phyloP scores from a whole-genome alignment of 1,140 invertebrate species.

The Andricus grossulariae region DNA sequence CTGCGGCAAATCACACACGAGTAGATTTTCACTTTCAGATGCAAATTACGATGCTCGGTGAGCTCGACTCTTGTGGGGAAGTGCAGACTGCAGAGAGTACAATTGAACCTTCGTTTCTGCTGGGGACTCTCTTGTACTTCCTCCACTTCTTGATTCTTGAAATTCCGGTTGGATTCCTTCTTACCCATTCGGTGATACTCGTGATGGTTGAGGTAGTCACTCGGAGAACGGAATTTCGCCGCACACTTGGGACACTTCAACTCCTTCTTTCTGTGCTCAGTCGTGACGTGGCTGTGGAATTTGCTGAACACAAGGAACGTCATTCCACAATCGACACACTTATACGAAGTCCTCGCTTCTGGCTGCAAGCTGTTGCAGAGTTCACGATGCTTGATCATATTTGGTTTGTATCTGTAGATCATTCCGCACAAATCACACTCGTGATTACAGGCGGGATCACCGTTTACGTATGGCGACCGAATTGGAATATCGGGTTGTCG shows the following conservation, averaged over 20 bases:
- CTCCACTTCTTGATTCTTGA: constrained; percentile 38
- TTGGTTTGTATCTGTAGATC: constrained; percentile 70
- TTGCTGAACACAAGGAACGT: constrained; percentile 71
- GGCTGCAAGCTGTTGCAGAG: constrained; percentile 59
- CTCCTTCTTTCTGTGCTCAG: constrained; percentile 66
- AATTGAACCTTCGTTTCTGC: constrained; percentile 72
- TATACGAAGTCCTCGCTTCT: constrained; percentile 60
- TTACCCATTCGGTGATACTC: constrained; percentile 54
- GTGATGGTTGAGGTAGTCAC: constrained; percentile 65
- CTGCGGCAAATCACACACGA: constrained; percentile 79
- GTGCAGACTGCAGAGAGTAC: constrained; percentile 79
- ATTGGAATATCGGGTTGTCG: neutral
- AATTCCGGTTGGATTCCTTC: constrained; percentile 27
- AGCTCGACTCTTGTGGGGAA: constrained; percentile 79
- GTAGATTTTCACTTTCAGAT: constrained; percentile 81
- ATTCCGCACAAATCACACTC: constrained; percentile 70
- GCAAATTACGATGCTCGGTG: constrained; percentile 80
- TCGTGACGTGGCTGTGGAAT: constrained; percentile 61
- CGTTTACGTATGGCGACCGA: constrained; percentile 62
- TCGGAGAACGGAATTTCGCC: constrained; percentile 43
- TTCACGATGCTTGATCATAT: constrained; percentile 66
- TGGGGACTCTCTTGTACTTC: constrained; percentile 45
- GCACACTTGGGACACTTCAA: constrained; percentile 61
- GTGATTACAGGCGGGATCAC: constrained; percentile 69
- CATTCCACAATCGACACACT: constrained; percentile 66